phyloP scores from a whole-genome alignment of 1,140 invertebrate genomes.

The Zaprionus ghesquierei region DNA sequence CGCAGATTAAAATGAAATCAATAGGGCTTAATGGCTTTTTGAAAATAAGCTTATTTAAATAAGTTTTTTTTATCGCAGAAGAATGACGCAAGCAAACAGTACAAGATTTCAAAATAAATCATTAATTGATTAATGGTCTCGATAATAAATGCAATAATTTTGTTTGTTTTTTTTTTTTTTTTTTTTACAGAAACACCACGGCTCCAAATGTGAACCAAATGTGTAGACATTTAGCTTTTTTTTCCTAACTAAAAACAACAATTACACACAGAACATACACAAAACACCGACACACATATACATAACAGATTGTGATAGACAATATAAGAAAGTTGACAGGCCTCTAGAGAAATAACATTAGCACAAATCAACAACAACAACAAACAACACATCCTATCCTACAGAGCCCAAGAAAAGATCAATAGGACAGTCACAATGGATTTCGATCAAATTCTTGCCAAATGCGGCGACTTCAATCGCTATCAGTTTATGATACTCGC shows the following conservation, averaged over 20 bases:
- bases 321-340: background rate
- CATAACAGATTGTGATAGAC: conserved; percentile 30
- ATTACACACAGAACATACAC: conserved; percentile 1
- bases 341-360: conserved; percentile 3
- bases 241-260: conserved; percentile 23
- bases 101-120: background rate
- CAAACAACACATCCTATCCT: too few species aligned
- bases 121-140: background rate
- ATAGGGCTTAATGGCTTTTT: too few species aligned
- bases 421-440: conserved; percentile 76
- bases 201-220: conserved; percentile 56
- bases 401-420: conserved; percentile 19
- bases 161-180: background rate
- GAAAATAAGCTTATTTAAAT: background rate
- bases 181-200: conserved; percentile 46
- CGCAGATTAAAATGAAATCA: background rate
- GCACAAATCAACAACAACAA: background rate
- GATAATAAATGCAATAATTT: background rate
- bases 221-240: conserved; percentile 27
- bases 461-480: conserved; percentile 86
- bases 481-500: conserved; percentile 86
- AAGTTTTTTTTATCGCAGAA: background rate
- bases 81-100: background rate
- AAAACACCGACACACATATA: background rate
- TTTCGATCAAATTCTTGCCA: conserved; percentile 85